Percentiles rank a stretch among this genome's conserved stretches.
phyloP scores from a whole-genome alignment of 1,140 invertebrate genomes.

The Cyclargus thomasi region DNA sequence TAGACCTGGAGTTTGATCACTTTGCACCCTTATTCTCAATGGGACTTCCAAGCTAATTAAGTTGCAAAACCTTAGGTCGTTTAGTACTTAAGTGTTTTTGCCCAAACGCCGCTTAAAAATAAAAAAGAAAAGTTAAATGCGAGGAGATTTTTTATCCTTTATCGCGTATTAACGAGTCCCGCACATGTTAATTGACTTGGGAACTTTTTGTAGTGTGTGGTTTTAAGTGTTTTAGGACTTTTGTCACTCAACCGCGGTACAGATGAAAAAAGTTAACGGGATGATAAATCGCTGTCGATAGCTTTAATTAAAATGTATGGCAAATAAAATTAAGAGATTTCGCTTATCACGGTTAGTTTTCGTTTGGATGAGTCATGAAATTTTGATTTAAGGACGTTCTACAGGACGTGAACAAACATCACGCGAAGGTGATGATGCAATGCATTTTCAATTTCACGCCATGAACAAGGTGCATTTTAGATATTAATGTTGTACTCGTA shows the following conservation, averaged over 20 bases:
- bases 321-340: no score
- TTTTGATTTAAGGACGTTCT: no score
- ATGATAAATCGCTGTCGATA: neutral
- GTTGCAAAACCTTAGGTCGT: constrained; percentile 5
- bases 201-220: constrained; percentile 6
- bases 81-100: neutral
- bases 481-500: no score
- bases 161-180: constrained; percentile 5
- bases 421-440: no score
- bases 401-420: no score
- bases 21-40: no score
- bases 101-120: neutral
- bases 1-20: no score
- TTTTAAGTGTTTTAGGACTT: constrained; percentile 7
- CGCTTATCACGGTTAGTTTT: neutral
- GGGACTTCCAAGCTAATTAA: neutral
- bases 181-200: constrained; percentile 14
- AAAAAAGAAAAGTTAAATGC: neutral
- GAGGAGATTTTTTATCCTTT: constrained; percentile 1
- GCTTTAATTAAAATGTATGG: neutral
- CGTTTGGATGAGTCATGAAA: neutral
- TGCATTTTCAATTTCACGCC: no score
- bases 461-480: no score
- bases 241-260: neutral
- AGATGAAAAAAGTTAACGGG: neutral